These are phyloP conservation scores for Epizoanthus rinbou DNA, from an alignment of 92 coral and sea anemone genomes.

Conservation along the genomic window DNA sequence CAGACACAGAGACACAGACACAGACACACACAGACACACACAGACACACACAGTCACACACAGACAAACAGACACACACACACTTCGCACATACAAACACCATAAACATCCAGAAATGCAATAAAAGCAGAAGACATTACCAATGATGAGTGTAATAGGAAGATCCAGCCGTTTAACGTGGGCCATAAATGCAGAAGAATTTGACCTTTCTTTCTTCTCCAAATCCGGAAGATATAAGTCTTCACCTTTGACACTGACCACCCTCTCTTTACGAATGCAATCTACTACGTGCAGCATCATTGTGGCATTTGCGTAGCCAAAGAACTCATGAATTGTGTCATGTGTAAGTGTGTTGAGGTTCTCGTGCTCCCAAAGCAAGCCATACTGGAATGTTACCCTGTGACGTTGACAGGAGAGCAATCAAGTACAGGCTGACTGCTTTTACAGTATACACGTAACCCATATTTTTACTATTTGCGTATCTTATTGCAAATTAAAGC, in stretches of 20 bases:
- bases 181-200: conserved; percentile 32
- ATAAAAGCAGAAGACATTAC: conserved; percentile 9
- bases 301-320: conserved; percentile 46
- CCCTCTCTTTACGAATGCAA: conserved; percentile 15
- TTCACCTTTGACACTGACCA: conserved; percentile 42
- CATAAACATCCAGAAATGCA: background rate
- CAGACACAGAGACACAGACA: too few species aligned
- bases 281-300: conserved; percentile 27
- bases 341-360: conserved; percentile 58
- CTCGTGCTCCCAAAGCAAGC: conserved; percentile 55
- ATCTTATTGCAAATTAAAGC: too few species aligned
- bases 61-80: too few species aligned
- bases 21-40: too few species aligned
- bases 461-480: too few species aligned
- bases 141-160: conserved; percentile 53
- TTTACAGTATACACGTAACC: too few species aligned
- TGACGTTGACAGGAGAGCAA: background rate
- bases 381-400: conserved; percentile 53
- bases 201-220: conserved; percentile 32
- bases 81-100: background rate
- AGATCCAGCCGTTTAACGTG: conserved; percentile 49
- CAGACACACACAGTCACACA: too few species aligned
- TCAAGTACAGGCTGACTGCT: background rate
- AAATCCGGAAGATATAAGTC: conserved; percentile 56
- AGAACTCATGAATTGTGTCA: conserved; percentile 59